Evolutionary conservation across 1,140 invertebrate species (phyloP).

Genomic region (Ridgeia piscesae): DNA sequence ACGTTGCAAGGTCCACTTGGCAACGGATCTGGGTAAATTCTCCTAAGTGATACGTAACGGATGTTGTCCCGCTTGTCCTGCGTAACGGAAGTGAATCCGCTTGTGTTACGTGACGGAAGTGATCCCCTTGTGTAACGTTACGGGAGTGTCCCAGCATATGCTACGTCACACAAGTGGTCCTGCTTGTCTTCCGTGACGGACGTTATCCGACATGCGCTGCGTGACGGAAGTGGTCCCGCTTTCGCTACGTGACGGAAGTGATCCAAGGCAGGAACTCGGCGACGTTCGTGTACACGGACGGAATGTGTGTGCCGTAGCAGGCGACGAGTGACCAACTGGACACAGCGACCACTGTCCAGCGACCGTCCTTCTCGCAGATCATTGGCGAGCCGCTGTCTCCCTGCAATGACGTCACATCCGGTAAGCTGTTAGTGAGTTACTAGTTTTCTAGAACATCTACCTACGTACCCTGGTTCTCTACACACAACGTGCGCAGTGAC

Average conservation of each 20-base stretch:
- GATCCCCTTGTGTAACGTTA: too few species aligned
- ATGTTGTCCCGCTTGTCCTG: too few species aligned
- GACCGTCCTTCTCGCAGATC: neutral
- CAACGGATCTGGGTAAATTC: too few species aligned
- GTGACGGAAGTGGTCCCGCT: neutral
- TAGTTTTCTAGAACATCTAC: neutral
- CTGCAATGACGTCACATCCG: neutral
- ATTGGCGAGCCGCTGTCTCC: neutral
- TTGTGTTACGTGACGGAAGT: too few species aligned
- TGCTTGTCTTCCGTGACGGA: too few species aligned
- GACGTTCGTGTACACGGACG: neutral
- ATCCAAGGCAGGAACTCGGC: neutral
- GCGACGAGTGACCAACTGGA: neutral
- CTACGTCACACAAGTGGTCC: too few species aligned
- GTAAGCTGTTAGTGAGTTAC: neutral
- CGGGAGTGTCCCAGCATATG: too few species aligned
- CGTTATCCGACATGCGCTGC: neutral
- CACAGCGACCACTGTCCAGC: neutral
- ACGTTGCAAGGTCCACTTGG: neutral
- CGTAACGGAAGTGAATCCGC: too few species aligned
- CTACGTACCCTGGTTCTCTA: too few species aligned
- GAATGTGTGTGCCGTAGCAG: neutral
- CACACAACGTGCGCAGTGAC: too few species aligned
- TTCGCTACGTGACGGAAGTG: neutral
- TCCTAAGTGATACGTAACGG: too few species aligned